These are phyloP conservation scores for Augochlorella aurata DNA, from an alignment of 2,888 invertebrate species.

Conservation along the genomic window DNA sequence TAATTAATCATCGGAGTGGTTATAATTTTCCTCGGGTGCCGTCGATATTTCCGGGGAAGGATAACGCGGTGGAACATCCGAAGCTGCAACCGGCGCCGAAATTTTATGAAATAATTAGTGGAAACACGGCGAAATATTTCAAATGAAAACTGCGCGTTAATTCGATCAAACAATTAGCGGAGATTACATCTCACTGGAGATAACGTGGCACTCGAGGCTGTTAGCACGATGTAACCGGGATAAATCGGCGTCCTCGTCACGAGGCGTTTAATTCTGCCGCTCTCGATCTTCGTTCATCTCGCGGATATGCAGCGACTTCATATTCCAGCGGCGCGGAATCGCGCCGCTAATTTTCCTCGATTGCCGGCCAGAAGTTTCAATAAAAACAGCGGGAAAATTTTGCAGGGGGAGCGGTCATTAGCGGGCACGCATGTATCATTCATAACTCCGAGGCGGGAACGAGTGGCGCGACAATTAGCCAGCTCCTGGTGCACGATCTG, in stretches of 20 bases:
- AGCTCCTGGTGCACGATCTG: constrained; percentile 33
- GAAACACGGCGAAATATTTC: neutral
- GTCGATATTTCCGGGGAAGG: neutral
- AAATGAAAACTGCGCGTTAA: neutral
- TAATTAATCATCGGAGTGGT: neutral
- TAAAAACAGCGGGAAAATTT: constrained; percentile 18
- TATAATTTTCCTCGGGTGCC: neutral
- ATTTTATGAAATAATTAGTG: constrained; percentile 2
- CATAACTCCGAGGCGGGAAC: constrained; percentile 42
- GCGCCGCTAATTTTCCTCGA: constrained; percentile 14
- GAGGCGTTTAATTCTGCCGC: neutral
- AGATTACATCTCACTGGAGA: neutral
- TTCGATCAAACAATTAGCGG: constrained; percentile 1
- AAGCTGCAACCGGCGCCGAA: neutral
- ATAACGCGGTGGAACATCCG: neutral
- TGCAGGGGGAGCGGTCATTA: constrained; percentile 39
- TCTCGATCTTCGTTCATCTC: neutral
- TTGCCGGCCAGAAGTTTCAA: constrained; percentile 2
- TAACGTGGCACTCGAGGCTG: neutral
- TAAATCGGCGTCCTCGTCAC: constrained; percentile 4
- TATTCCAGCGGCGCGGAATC: neutral
- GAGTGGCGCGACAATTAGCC: constrained; percentile 56
- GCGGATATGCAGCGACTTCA: neutral
- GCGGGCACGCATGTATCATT: constrained; percentile 45
- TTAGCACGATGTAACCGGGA: neutral